These are phyloP conservation scores for Diaperis boleti DNA, from an alignment of 2,888 invertebrate genomes.

Conservation along the genomic window DNA sequence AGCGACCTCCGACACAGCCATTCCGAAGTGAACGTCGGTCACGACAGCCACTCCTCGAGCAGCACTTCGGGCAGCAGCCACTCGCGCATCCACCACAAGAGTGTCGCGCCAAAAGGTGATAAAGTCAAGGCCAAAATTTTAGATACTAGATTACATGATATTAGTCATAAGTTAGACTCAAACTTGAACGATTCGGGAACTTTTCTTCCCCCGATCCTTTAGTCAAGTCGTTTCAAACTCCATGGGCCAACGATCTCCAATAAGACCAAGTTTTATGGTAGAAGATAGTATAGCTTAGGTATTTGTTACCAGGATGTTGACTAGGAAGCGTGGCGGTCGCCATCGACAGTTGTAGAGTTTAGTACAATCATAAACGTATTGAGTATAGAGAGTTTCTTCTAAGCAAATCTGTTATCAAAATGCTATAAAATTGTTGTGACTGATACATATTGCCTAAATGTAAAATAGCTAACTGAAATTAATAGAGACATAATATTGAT, in stretches of 20 bases:
- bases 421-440: conserved; percentile 49
- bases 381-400: conserved; percentile 35
- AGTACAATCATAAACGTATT: conserved; percentile 48
- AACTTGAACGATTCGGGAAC: conserved; percentile 75
- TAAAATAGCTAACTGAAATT: conserved; percentile 27
- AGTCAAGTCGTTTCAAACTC: conserved; percentile 42
- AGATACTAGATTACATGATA: conserved; percentile 63
- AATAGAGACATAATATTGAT: conserved; percentile 34
- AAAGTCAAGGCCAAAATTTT: conserved; percentile 64
- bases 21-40: conserved; percentile 66
- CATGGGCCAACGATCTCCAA: conserved; percentile 46
- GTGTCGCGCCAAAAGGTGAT: conserved; percentile 59
- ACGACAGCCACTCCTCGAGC: conserved; percentile 61
- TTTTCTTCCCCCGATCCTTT: conserved; percentile 74
- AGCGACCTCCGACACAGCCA: conserved; percentile 68
- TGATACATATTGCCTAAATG: conserved; percentile 52
- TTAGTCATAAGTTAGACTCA: conserved; percentile 62
- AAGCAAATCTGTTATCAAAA: conserved; percentile 42
- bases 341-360: conserved; percentile 41
- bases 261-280: conserved; percentile 41
- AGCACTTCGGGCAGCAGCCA: conserved; percentile 62
- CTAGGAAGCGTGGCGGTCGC: conserved; percentile 28
- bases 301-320: conserved; percentile 38
- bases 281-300: conserved; percentile 31
- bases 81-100: conserved; percentile 59